phyloP scores from a whole-genome alignment of 2,113 vertebrate species.

The Puntigrus tetrazona region DNA sequence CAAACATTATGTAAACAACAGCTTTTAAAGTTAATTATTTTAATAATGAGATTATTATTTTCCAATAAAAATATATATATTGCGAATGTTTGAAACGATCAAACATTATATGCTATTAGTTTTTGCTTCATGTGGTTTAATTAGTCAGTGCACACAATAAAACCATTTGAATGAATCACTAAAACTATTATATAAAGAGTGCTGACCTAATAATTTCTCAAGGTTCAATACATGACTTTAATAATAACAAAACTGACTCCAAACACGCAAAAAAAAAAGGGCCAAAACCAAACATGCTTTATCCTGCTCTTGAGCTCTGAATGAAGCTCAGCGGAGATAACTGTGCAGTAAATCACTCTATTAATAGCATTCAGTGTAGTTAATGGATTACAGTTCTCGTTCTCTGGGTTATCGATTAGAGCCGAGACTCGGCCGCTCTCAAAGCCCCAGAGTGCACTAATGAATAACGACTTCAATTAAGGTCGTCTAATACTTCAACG shows the following conservation, averaged over 20 bases:
- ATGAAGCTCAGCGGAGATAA: constrained; percentile 6
- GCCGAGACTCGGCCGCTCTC: not conserved
- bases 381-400: constrained; percentile 42
- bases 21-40: too few species aligned
- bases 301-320: not conserved
- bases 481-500: not conserved
- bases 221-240: not conserved
- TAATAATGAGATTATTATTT: too few species aligned
- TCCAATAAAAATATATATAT: too few species aligned
- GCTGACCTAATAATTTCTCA: not conserved
- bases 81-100: not conserved
- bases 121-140: not conserved
- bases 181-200: not conserved
- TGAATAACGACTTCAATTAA: constrained; percentile 47
- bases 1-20: too few species aligned
- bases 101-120: not conserved
- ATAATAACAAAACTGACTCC: not conserved
- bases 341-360: constrained; percentile 27
- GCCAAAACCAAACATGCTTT: not conserved
- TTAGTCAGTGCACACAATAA: not conserved
- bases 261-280: not conserved
- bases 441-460: constrained; percentile 33
- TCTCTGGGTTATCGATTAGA: constrained; percentile 43
- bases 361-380: constrained; percentile 35
- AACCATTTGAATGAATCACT: not conserved